Evolutionary conservation across 2,797 vertebrate genomes (phyloP).

Genomic region (Tragelaphus oryx): DNA sequence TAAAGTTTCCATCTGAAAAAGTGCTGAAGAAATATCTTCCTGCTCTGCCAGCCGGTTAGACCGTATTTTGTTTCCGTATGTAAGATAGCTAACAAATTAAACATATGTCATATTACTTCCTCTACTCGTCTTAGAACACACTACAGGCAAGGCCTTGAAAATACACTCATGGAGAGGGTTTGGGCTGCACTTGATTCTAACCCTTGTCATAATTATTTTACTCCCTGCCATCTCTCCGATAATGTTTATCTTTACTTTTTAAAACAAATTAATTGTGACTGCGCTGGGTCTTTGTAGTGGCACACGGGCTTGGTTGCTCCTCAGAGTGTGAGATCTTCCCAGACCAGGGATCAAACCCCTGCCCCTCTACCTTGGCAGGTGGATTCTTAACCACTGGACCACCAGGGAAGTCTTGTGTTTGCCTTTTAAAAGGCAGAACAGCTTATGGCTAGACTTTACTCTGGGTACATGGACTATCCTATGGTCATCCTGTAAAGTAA

Average conservation of each 20-base stretch:
- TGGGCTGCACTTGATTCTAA: not conserved
- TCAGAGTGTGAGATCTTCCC: not conserved
- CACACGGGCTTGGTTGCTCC: not conserved
- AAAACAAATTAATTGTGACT: not conserved
- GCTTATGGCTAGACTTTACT: not conserved
- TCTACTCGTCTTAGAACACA: slow-evolving; percentile 1
- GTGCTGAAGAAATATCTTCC: not conserved
- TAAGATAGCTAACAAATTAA: not conserved
- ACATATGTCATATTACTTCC: not conserved
- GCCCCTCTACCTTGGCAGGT: not conserved
- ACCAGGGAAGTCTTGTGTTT: not conserved
- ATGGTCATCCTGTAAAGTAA: not conserved
- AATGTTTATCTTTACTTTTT: not conserved
- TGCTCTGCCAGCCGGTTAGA: not conserved
- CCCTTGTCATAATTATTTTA: not conserved
- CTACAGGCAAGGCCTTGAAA: not conserved
- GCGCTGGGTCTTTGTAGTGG: not conserved
- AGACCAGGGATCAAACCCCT: not conserved
- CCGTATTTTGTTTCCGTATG: not conserved
- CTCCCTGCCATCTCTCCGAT: not conserved
- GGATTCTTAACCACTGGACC: not conserved
- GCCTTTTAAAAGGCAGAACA: not conserved
- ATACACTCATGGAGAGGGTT: not conserved
- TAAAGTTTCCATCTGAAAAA: not conserved
- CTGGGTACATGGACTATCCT: not conserved